These are phyloP conservation scores for Enteromius unitaeniatus DNA, from an alignment of 2,797 vertebrate species.

Conservation along the genomic window DNA sequence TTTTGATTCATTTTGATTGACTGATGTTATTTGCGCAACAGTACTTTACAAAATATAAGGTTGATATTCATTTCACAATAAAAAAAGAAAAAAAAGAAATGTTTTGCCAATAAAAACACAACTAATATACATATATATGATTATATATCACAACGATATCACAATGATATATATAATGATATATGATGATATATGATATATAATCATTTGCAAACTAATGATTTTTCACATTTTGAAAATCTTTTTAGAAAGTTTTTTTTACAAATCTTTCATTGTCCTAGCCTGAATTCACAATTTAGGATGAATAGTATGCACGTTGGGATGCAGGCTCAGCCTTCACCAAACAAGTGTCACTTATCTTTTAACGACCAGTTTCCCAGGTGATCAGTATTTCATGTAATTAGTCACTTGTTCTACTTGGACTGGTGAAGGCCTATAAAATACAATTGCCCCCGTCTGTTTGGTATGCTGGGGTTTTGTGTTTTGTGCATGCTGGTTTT, in stretches of 20 bases:
- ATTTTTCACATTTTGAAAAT: background rate
- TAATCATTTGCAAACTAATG: background rate
- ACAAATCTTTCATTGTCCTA: no score
- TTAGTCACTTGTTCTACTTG: background rate
- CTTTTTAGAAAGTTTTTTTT: no score
- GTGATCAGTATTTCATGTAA: background rate
- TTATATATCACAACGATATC: no score
- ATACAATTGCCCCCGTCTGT: background rate
- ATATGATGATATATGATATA: no score
- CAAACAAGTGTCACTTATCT: background rate
- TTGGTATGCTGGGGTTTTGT: no score
- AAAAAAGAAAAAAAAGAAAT: background rate
- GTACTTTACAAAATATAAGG: background rate
- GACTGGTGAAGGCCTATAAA: background rate
- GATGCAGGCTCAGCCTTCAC: background rate
- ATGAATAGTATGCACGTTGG: no score
- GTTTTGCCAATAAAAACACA: background rate
- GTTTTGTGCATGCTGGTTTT: accelerated
- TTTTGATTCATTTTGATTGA: background rate
- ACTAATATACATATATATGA: no score
- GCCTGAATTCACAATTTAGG: no score
- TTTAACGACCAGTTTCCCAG: background rate
- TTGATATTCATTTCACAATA: background rate
- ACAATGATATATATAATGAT: no score
- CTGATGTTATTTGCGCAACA: background rate